These are phyloP conservation scores for Corythoichthys haematopterus DNA, from an alignment of 2,113 vertebrate species.

Conservation along the genomic window DNA sequence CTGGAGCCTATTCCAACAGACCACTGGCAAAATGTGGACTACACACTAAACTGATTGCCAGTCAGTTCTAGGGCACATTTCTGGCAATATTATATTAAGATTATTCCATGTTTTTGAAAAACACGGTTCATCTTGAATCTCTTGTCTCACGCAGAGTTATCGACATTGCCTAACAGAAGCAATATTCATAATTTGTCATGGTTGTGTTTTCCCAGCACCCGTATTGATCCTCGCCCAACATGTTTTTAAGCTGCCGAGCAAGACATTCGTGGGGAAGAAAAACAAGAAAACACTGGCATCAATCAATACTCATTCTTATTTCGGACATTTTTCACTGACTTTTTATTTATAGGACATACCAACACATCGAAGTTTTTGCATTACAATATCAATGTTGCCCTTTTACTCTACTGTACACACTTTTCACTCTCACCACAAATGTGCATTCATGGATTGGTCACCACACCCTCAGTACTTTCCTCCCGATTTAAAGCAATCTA, in stretches of 20 bases:
- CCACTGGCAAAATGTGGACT: too few relatives aligned
- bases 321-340: background rate
- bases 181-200: conserved; percentile 7
- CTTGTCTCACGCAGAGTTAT: background rate
- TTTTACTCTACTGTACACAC: background rate
- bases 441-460: conserved; percentile 22
- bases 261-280: background rate
- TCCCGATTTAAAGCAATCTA: conserved; percentile 34
- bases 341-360: background rate
- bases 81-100: too few relatives aligned
- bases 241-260: background rate
- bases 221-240: background rate
- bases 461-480: background rate
- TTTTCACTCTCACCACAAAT: background rate
- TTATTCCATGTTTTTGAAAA: too few relatives aligned
- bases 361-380: background rate
- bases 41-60: too few relatives aligned
- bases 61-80: too few relatives aligned
- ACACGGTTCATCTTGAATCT: conserved; percentile 43
- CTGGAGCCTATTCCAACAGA: too few relatives aligned
- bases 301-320: background rate
- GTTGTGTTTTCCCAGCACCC: background rate
- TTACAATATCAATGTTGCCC: background rate
- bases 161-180: background rate
- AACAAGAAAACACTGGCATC: background rate